Evolutionary conservation across 92 coral and sea anemone genomes (phyloP).

Genomic region (Nematostella vectensis): DNA sequence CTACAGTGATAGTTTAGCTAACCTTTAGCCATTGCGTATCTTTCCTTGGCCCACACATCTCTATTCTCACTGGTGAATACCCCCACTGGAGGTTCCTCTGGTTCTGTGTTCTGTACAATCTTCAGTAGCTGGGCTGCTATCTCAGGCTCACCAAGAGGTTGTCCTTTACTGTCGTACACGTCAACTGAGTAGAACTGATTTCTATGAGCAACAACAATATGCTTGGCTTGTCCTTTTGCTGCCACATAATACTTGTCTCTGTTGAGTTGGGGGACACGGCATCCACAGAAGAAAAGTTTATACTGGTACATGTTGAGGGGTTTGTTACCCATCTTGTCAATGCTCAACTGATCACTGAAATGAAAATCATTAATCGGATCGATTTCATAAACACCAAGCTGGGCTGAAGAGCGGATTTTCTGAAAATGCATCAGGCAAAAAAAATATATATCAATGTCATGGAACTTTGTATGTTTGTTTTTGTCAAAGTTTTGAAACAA

Average conservation of each 20-base stretch:
- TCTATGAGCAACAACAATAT: conserved; percentile 67
- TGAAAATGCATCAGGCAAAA: no score
- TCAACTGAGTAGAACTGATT: conserved; percentile 78
- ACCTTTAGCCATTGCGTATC: conserved; percentile 69
- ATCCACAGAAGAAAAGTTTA: conserved; percentile 47
- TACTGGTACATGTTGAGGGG: conserved; percentile 91
- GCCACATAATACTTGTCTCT: conserved; percentile 67
- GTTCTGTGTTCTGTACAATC: conserved; percentile 42
- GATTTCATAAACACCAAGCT: no score
- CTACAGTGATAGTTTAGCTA: no score
- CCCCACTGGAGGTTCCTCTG: conserved; percentile 71
- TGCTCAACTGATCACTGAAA: conserved; percentile 62
- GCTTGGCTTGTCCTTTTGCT: conserved; percentile 57
- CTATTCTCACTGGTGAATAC: conserved; percentile 72
- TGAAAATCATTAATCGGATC: no score
- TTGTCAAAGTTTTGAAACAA: no score
- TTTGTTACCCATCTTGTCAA: conserved; percentile 65
- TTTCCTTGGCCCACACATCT: conserved; percentile 76
- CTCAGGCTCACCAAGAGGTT: conserved; percentile 64
- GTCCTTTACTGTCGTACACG: conserved; percentile 55
- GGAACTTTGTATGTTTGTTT: no score
- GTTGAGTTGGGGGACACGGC: conserved; percentile 65
- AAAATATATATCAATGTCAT: no score
- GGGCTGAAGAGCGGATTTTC: background rate
- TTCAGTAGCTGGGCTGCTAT: conserved; percentile 48